These are phyloP conservation scores for Samia ricini DNA, from an alignment of 1,140 invertebrate species.

Conservation along the genomic window DNA sequence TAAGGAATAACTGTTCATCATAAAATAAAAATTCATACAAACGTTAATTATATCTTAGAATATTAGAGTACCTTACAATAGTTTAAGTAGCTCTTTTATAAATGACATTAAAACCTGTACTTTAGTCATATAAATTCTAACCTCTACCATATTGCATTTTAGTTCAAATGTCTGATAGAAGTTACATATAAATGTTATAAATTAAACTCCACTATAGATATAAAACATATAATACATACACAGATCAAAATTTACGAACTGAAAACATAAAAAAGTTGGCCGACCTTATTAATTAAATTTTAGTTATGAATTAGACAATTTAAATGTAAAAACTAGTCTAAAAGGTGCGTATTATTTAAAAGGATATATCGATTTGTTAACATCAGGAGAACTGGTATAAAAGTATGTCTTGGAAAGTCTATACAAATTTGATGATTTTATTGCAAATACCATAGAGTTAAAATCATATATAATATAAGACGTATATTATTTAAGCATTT, in stretches of 20 bases:
- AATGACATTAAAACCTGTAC: no score
- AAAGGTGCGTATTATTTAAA: constrained; percentile 6
- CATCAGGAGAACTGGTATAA: neutral
- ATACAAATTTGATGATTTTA: neutral
- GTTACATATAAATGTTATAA: no score
- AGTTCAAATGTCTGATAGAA: no score
- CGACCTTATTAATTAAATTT: neutral
- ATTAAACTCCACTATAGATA: no score
- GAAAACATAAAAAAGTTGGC: neutral
- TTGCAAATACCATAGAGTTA: neutral
- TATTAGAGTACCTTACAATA: no score
- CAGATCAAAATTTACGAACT: neutral
- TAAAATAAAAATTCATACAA: no score
- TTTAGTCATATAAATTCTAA: no score
- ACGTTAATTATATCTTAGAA: no score
- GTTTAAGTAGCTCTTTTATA: no score
- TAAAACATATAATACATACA: no score
- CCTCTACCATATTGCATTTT: no score
- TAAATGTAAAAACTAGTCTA: constrained; percentile 12
- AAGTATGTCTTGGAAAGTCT: neutral
- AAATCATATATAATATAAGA: neutral
- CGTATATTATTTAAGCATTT: neutral
- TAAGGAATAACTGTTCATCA: no score
- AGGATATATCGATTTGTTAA: neutral
- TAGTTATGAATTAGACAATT: neutral